Conservation (phyloP, 2,888 invertebrate genomes). For the Hirtodrosophila cameraria region DNA sequence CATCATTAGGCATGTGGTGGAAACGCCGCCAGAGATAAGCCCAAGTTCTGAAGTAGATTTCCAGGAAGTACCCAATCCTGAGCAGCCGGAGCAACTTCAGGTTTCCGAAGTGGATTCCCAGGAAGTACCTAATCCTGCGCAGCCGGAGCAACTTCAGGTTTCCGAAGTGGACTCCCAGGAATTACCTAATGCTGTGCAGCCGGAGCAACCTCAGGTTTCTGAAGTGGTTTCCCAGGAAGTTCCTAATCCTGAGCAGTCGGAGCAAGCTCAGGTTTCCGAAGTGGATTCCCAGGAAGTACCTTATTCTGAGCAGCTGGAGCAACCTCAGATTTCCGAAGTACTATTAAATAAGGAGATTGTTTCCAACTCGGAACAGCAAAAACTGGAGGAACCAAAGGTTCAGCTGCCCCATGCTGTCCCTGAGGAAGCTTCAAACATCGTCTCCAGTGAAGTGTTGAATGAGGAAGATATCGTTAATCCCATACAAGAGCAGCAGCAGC, state of each 20-base stretch:
- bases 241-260: too few relatives aligned
- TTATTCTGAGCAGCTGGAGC: background rate
- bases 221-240: too few relatives aligned
- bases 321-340: background rate
- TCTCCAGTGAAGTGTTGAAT: too few relatives aligned
- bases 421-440: too few relatives aligned
- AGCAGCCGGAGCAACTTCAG: background rate
- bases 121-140: too few relatives aligned
- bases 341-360: background rate
- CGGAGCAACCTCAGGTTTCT: background rate
- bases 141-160: too few relatives aligned
- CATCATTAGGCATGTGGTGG: constrained; percentile 15
- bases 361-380: background rate
- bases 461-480: too few relatives aligned
- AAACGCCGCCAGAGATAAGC: background rate
- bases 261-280: too few relatives aligned
- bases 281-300: background rate
- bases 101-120: background rate
- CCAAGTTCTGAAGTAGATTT: background rate
- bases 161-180: background rate
- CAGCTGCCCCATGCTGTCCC: too few relatives aligned
- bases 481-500: too few relatives aligned
- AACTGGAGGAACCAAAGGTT: too few relatives aligned
- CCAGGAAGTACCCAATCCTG: background rate
- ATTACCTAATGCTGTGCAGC: background rate